These are phyloP conservation scores for Diplazon laetatorius DNA, from an alignment of 2,888 invertebrate genomes.

Conservation along the genomic window DNA sequence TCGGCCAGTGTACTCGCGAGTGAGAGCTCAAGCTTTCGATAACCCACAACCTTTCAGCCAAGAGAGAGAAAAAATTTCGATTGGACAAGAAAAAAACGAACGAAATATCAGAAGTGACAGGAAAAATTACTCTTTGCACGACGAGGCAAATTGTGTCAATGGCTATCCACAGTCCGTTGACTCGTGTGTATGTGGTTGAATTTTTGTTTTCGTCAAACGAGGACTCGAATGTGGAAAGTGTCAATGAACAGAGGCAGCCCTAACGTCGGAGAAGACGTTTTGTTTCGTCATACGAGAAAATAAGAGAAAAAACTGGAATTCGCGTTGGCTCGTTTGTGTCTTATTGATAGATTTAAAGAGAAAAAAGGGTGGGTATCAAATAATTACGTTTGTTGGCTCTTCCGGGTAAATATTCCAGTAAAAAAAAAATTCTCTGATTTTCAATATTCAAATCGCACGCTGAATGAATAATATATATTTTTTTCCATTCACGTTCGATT, in stretches of 20 bases:
- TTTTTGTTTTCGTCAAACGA: background rate
- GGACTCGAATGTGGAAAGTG: slow-evolving; percentile 9
- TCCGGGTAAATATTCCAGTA: background rate
- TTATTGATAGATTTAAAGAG: background rate
- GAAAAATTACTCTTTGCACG: slow-evolving; percentile 49
- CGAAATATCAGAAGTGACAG: background rate
- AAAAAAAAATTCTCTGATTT: slow-evolving; percentile 11
- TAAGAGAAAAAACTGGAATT: slow-evolving; percentile 1
- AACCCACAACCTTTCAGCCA: slow-evolving; percentile 69
- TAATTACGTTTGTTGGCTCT: background rate
- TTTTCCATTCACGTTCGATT: background rate
- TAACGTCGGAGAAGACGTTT: background rate
- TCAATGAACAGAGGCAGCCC: slow-evolving; percentile 5
- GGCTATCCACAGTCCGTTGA: background rate
- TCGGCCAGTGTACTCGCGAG: slow-evolving; percentile 50
- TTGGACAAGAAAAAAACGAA: slow-evolving; percentile 45
- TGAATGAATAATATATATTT: background rate
- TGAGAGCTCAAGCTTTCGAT: slow-evolving; percentile 62
- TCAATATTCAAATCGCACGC: background rate
- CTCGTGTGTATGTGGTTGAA: background rate
- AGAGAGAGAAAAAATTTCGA: slow-evolving; percentile 46
- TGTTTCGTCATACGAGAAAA: slow-evolving; percentile 5
- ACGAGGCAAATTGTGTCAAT: slow-evolving; percentile 21
- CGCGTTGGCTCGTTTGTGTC: slow-evolving; percentile 16
- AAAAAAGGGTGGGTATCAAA: slow-evolving; percentile 1